Percentiles rank a stretch among this genome's conserved stretches.
Conservation (phyloP, 1,140 invertebrate species). For the Diabrotica virgifera region DNA sequence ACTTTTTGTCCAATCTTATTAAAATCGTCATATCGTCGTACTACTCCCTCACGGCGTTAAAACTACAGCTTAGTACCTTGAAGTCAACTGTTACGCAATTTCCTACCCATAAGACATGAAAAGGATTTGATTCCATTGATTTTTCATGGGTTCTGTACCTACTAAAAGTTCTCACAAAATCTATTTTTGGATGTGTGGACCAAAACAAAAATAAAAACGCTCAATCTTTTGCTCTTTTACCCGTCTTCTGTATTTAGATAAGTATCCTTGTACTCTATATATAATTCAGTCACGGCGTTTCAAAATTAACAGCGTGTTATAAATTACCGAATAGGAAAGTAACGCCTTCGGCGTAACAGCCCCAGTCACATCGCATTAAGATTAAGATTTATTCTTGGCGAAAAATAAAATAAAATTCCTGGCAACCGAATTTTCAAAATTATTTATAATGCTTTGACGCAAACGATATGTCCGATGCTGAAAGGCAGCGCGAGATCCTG, state of each 20-base stretch:
- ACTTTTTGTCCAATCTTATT: too few species aligned
- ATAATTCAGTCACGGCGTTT: conserved; percentile 2
- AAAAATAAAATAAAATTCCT: conserved; percentile 3
- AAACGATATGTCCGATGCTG: not conserved
- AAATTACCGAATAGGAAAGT: not conserved
- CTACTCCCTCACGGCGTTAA: too few species aligned
- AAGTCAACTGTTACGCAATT: too few species aligned
- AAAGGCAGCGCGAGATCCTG: not conserved
- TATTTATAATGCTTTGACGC: conserved; percentile 2
- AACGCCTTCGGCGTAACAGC: conserved; percentile 1
- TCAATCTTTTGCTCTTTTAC: too few species aligned
- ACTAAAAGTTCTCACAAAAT: too few species aligned
- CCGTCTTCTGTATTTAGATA: not conserved
- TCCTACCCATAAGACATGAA: too few species aligned
- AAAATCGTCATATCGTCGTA: too few species aligned
- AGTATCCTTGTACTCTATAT: conserved; percentile 2
- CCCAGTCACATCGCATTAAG: not conserved
- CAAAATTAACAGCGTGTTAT: not conserved
- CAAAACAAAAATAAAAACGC: too few species aligned
- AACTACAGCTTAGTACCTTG: too few species aligned
- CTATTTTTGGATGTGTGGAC: too few species aligned
- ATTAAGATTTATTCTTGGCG: conserved; percentile 1
- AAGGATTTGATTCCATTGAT: too few species aligned
- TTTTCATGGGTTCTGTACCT: too few species aligned
- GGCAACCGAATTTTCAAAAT: not conserved